These are phyloP conservation scores for Tetramorium parvispinum DNA, from an alignment of 1,140 invertebrate species.

Conservation along the genomic window DNA sequence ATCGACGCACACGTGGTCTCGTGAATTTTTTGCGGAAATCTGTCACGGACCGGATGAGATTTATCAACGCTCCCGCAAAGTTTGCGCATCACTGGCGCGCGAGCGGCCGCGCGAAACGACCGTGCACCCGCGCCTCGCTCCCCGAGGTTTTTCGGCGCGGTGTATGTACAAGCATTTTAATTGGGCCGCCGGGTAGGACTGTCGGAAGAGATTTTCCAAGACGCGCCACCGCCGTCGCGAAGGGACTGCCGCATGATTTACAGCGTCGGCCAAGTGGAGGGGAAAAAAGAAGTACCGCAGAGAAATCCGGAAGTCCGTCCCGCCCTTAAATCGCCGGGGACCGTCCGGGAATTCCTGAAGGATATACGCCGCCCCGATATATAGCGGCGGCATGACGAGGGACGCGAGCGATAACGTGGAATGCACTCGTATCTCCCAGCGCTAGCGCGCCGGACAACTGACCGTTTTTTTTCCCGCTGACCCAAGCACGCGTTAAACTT, in stretches of 20 bases:
- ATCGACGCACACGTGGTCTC: conserved; percentile 66
- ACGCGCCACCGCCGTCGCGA: conserved; percentile 19
- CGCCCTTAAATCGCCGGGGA: conserved; percentile 64
- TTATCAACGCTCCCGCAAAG: conserved; percentile 74
- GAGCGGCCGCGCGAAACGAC: conserved; percentile 11
- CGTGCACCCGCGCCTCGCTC: background rate
- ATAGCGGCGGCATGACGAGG: conserved; percentile 58
- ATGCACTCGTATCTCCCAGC: conserved; percentile 59
- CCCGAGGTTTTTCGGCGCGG: conserved; percentile 55
- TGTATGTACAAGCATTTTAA: conserved; percentile 61
- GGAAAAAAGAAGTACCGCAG: conserved; percentile 53
- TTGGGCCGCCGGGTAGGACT: conserved; percentile 55
- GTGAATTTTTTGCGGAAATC: conserved; percentile 71
- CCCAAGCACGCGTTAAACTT: conserved; percentile 63
- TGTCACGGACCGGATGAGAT: conserved; percentile 75
- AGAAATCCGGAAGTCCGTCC: conserved; percentile 67
- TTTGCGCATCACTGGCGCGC: conserved; percentile 63
- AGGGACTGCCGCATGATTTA: conserved; percentile 40
- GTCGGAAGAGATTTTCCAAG: conserved; percentile 70
- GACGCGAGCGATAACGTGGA: conserved; percentile 65
- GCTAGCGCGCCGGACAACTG: conserved; percentile 49
- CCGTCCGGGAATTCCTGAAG: conserved; percentile 67
- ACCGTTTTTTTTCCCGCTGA: conserved; percentile 37
- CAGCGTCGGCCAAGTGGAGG: background rate
- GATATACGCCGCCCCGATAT: conserved; percentile 61